Conservation (phyloP, 2,888 invertebrate species). For the Sylvicola fuscatus region DNA sequence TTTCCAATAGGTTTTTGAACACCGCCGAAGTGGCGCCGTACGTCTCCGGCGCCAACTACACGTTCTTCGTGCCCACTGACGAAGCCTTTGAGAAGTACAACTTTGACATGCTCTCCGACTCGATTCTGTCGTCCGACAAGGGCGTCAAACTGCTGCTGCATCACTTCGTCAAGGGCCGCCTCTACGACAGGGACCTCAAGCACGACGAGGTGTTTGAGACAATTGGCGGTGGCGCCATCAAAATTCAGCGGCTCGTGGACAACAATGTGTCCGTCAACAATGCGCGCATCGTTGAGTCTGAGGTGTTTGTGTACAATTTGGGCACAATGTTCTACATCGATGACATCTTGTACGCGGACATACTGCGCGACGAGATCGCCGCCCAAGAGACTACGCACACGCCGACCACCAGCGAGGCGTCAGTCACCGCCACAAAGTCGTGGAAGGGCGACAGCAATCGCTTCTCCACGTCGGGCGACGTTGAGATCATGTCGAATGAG, state of each 20-base stretch:
- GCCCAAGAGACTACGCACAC: slow-evolving; percentile 11
- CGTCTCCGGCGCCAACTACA: slow-evolving; percentile 41
- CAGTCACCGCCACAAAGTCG: slow-evolving; percentile 2
- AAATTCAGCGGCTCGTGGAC: slow-evolving; percentile 24
- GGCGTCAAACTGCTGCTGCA: slow-evolving; percentile 35
- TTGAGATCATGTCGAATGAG: slow-evolving; percentile 23
- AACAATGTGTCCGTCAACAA: slow-evolving; percentile 32
- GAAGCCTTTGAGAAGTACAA: slow-evolving; percentile 40
- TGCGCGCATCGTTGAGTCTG: slow-evolving; percentile 35
- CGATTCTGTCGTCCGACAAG: slow-evolving; percentile 30
- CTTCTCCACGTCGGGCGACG: slow-evolving; percentile 14
- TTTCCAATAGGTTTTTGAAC: slow-evolving; percentile 31
- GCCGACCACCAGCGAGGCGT: slow-evolving; percentile 13
- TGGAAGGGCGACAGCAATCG: slow-evolving; percentile 5
- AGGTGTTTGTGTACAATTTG: slow-evolving; percentile 40
- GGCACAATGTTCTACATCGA: slow-evolving; percentile 43
- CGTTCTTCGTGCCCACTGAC: slow-evolving; percentile 49
- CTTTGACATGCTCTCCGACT: slow-evolving; percentile 33
- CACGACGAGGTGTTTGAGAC: slow-evolving; percentile 31
- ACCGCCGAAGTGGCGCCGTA: slow-evolving; percentile 37
- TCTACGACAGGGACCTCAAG: slow-evolving; percentile 35
- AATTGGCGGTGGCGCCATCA: slow-evolving; percentile 33
- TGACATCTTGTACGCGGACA: slow-evolving; percentile 30
- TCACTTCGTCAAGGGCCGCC: slow-evolving; percentile 38
- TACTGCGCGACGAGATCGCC: slow-evolving; percentile 18